Conservation (phyloP, 2,888 invertebrate species). For the Calliopum simillimum region DNA sequence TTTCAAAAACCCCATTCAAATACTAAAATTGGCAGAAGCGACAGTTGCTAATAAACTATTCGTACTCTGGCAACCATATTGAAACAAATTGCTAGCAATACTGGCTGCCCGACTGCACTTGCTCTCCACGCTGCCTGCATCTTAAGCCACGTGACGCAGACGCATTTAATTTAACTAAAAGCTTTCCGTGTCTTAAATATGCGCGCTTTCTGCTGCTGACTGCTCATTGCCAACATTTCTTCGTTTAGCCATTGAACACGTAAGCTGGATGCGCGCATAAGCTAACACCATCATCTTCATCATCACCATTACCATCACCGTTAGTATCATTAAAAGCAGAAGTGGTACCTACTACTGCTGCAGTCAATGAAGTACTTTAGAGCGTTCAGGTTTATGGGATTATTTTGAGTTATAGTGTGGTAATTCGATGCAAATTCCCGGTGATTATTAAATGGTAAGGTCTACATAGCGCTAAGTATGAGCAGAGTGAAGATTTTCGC, state of each 20-base stretch:
- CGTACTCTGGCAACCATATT: too few species aligned
- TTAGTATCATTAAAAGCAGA: not conserved
- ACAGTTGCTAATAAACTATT: too few species aligned
- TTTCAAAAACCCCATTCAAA: too few species aligned
- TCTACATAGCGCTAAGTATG: not conserved
- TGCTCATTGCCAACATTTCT: not conserved
- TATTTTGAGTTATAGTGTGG: constrained; percentile 28
- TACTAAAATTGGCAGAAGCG: too few species aligned
- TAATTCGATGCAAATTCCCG: constrained; percentile 24
- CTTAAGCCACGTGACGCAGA: not conserved
- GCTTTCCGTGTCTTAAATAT: constrained; percentile 9
- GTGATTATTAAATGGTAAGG: constrained; percentile 19
- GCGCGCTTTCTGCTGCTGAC: not conserved
- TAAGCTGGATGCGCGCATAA: not conserved
- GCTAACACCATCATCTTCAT: not conserved
- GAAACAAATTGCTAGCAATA: too few species aligned
- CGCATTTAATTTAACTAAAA: constrained; percentile 27
- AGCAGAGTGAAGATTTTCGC: too few species aligned
- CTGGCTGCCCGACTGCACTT: too few species aligned
- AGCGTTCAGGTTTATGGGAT: constrained; percentile 9
- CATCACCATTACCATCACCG: not conserved
- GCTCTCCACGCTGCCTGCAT: too few species aligned
- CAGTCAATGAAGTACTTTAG: not conserved
- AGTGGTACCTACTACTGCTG: not conserved
- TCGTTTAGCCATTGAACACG: not conserved